phyloP scores from a whole-genome alignment of 30 jellyfish, hydroid and myxozoan species.

The Hydractinia echinata region DNA sequence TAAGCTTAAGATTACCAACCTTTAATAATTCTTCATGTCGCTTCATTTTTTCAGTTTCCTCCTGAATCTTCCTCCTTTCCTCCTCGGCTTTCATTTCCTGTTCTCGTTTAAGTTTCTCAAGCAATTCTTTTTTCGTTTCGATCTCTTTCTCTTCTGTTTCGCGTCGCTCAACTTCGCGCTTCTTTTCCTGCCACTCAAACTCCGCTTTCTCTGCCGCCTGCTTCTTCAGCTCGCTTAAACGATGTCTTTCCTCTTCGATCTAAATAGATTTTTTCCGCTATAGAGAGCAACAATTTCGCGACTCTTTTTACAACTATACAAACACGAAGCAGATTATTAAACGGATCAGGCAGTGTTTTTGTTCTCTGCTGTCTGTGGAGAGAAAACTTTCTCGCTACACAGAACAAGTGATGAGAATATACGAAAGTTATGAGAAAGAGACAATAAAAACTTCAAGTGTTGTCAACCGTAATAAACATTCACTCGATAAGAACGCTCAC shows the following conservation, averaged over 20 bases:
- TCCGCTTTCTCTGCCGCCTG: constrained; percentile 95
- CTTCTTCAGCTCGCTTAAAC: constrained; percentile 62
- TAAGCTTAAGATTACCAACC: too few relatives aligned
- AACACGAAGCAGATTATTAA: too few relatives aligned
- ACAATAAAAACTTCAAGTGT: too few relatives aligned
- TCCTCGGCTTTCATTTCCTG: constrained; percentile 57
- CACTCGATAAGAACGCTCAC: too few relatives aligned
- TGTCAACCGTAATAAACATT: too few relatives aligned
- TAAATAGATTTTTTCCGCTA: background rate
- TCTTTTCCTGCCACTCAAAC: constrained; percentile 91
- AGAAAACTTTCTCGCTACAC: too few relatives aligned
- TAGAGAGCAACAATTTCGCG: too few relatives aligned
- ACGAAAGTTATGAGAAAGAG: too few relatives aligned
- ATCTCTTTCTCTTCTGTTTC: constrained; percentile 75
- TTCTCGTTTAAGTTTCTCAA: constrained; percentile 75
- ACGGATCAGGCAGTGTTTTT: too few relatives aligned
- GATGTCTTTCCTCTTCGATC: constrained; percentile 89
- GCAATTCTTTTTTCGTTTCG: constrained; percentile 49
- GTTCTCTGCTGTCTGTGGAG: too few relatives aligned
- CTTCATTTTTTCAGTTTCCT: constrained; percentile 75
- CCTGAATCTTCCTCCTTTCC: constrained; percentile 54
- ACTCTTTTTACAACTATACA: too few relatives aligned
- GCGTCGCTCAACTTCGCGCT: constrained; percentile 64
- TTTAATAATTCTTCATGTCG: constrained; percentile 68
- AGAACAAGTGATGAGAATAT: too few relatives aligned